Evolutionary conservation across 2,797 vertebrate species (phyloP), one percentile per base, ranked within the genome.

Genomic region (Bovichtus variegatus): DNA sequence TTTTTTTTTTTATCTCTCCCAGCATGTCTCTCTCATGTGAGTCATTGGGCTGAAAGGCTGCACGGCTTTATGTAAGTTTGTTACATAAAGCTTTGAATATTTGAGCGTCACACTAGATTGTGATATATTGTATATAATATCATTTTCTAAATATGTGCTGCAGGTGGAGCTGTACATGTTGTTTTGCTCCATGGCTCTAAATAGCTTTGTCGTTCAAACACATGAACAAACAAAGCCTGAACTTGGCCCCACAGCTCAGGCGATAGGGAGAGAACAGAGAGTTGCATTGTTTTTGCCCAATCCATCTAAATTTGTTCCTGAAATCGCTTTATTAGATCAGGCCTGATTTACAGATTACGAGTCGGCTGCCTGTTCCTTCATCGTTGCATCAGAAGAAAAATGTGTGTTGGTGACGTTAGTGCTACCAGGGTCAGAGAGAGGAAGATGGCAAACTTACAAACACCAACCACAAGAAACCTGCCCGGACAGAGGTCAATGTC

Each of bases 291-390:
- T 90, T 67, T 64, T 6, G 49, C 27, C 27, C 81, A 89, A 91
- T 93, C 87, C 87, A 57, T 83, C 87, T 88, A 87, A 89, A 87
- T 93, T 87, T 71, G 81, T 81, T 86, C 72, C 55, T 69, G 75
- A 92, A 91, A 91, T 83, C 81, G 68, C 83, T 84, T 84, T 89
- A 85, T 83, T 91, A 91, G 83, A 84, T 93, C 90, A 93, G 87
- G 87, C 70, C 82, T 64, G 87, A 82, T 94, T 92, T 89, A 91
- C 46, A 84, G 93, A 92, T 95, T 95, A 94, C 44, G 36, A 49
- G 53, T 67, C 21, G 58, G 43, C 64, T 34, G 67, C 77, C 80
- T 50, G 72, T 71, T 65, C 51, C 21, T 72, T 88, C 50, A 27
- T 41, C 43, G 23, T 82, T 83, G 80, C 80, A 72, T 90, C 84